These are phyloP conservation scores for Epicauta chinensis DNA, from an alignment of 1,140 invertebrate species.

Conservation along the genomic window DNA sequence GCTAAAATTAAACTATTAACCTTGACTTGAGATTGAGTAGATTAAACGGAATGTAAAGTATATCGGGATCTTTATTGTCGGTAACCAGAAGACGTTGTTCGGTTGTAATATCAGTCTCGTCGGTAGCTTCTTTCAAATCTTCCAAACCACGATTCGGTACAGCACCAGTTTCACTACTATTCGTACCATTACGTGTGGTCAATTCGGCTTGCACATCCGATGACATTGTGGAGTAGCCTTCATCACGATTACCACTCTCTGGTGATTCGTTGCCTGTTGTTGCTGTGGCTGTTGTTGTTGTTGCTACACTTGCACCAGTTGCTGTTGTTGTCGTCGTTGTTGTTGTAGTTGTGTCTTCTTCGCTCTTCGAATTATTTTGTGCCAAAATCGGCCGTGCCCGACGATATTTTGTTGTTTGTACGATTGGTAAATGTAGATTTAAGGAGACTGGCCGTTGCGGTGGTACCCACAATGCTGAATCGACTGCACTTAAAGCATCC, in stretches of 20 bases:
- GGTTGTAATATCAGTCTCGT: slow-evolving; percentile 56
- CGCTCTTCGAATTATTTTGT: slow-evolving; percentile 41
- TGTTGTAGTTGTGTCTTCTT: slow-evolving; percentile 27
- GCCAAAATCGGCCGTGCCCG: slow-evolving; percentile 35
- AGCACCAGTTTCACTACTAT: slow-evolving; percentile 45
- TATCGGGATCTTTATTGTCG: slow-evolving; percentile 57
- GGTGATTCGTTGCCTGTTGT: slow-evolving; percentile 60
- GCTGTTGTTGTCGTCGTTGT: no score
- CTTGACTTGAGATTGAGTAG: slow-evolving; percentile 56
- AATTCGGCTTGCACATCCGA: slow-evolving; percentile 73
- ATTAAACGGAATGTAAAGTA: slow-evolving; percentile 62
- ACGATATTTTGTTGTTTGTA: slow-evolving; percentile 45
- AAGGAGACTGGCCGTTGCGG: slow-evolving; percentile 57
- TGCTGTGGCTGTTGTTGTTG: slow-evolving; percentile 36
- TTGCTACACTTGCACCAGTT: no score
- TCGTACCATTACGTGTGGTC: slow-evolving; percentile 26
- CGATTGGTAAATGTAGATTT: slow-evolving; percentile 54
- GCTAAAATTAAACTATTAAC: no score
- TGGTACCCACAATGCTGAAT: slow-evolving; percentile 56
- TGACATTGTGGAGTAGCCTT: slow-evolving; percentile 86
- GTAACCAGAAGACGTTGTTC: slow-evolving; percentile 45
- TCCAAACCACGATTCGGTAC: slow-evolving; percentile 55
- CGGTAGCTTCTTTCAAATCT: slow-evolving; percentile 64
- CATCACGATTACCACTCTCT: slow-evolving; percentile 70
- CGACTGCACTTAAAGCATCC: slow-evolving; percentile 51